phyloP scores from a whole-genome alignment of 1,140 invertebrate genomes.

The Lasioglossum albipes region DNA sequence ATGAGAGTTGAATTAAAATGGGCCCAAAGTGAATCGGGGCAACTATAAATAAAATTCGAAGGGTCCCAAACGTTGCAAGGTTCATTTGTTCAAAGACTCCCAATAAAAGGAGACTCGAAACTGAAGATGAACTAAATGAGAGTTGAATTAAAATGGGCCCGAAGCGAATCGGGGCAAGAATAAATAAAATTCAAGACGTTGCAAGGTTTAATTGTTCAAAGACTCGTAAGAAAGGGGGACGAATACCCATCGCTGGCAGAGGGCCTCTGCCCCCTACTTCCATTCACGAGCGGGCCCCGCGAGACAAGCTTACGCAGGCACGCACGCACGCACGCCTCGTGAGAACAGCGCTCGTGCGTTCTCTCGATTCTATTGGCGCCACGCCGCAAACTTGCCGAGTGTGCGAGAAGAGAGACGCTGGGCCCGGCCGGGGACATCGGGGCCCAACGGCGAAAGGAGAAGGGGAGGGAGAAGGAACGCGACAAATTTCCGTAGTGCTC shows the following conservation, averaged over 20 bases:
- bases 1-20: too few relatives aligned
- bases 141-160: too few relatives aligned
- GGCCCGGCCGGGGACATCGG: neutral
- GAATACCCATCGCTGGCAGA: constrained; percentile 5
- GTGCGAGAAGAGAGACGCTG: constrained; percentile 41
- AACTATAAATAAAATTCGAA: too few relatives aligned
- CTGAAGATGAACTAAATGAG: too few relatives aligned
- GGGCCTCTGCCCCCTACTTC: neutral
- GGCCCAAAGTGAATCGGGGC: too few relatives aligned
- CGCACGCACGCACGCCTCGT: constrained; percentile 60
- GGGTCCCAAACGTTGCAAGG: neutral
- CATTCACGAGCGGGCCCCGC: neutral
- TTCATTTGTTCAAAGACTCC: constrained; percentile 1
- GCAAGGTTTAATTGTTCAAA: neutral
- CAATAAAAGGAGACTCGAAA: too few relatives aligned
- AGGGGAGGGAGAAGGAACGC: constrained; percentile 34
- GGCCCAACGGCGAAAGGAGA: neutral
- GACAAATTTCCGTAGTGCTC: constrained; percentile 55
- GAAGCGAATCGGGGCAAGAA: too few relatives aligned
- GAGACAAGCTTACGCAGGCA: constrained; percentile 27
- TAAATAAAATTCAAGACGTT: too few relatives aligned
- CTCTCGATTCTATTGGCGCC: constrained; percentile 63
- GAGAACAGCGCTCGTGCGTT: constrained; percentile 67
- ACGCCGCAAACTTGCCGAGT: constrained; percentile 45
- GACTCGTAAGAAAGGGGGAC: neutral